Base-by-base conservation (phyloP, 2,888 invertebrate species). In the Torymus aiolomorphi region DNA sequence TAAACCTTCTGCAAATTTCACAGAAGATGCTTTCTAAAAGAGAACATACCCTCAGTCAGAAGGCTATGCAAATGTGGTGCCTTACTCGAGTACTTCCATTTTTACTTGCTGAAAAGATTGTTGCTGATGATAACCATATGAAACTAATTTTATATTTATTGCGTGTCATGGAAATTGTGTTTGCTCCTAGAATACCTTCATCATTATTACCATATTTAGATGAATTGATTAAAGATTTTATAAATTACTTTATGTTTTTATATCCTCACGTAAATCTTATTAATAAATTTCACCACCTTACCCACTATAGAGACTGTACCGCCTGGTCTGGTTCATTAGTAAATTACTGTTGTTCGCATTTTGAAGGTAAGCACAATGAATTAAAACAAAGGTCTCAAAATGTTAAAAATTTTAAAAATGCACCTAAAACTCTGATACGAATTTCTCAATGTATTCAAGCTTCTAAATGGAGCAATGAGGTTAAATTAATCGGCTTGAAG, bases 371-470 rank as follows among this genome's bases (percentile, higher is more conserved):
- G 3, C 24, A 24, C 24, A 24, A 24, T 24, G 24, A 24, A 24
- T 24, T 24, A 24, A 24, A 24, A 24, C 24, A 24, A 24, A 24
- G 24, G 24, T 2, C 24, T 24, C 83, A 80, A 62, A 81, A 80
- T 66, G 62, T 83, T 2, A 66, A 78, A 13, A 84, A 83, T 67
- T 82, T 81, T 42, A 82, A 82, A 80, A 84, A 83, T 63, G 73
- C 80, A 11, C 82, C 80, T 12, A 84, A 84, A 82, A 83, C 82
- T 14, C 51, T 83, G 8, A 51, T 80, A 13, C 31, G 81, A 66
- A 63, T 83, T 61, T 78, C 67, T 14, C 82, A 83, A 80, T 78
- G 81, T 62, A 74, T 73, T 16, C 83, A 83, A 72, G 74, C 78
- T 67, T 54, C 82, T 14, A 79, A 70, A 31, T 84, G 83, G 82